Base-by-base conservation (phyloP, 2,113 vertebrate species). In the Oncorhynchus masou region DNA sequence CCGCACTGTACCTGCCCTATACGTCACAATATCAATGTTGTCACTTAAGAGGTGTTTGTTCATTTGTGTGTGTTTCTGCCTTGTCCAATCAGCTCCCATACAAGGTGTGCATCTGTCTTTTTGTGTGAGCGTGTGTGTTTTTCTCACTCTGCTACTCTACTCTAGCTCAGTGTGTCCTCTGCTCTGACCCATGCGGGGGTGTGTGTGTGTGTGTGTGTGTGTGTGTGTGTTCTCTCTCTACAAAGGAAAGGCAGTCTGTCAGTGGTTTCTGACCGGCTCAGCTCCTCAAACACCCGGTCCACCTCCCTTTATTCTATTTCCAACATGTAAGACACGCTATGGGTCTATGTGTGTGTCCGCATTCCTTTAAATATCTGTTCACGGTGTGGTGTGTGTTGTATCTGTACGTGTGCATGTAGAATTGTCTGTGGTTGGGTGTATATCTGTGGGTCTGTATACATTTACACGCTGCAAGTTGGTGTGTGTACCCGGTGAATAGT, bases 191-290 rank as follows among this genome's bases (percentile, higher is more conserved):
- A 68, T 49, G 60, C 27, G 8, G 59, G 19, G 73, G n/a, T n/a
- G n/a, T n/a, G n/a, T n/a, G n/a, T 39, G 34, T 39, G 34, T 39
- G 34, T 39, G 34, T 68, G 60, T 79, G 65, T 82, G 71, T 84
- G 75, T 86, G 74, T 67, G 71, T 89, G 83, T 87, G 72, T 89
- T 86, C 82, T 89, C 76, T 92, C 86, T 92, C 86, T 88, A 84
- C 83, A 80, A 93, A 93, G 93, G 93, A 93, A 94, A 92, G 92
- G 91, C 88, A 94, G 92, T 92, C 91, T 94, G 83, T 94, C 92
- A 90, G 86, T 92, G 90, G 85, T 94, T 87, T 93, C 91, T 90
- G 92, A 94, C 79, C 88, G 91, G 67, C 91, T 93, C 90, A 92
- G 88, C 90, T 92, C 88, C 81, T 89, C 92, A 90, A 90, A 92